phyloP scores from a whole-genome alignment of 2,888 invertebrate species.

The Diplazon laetatorius region DNA sequence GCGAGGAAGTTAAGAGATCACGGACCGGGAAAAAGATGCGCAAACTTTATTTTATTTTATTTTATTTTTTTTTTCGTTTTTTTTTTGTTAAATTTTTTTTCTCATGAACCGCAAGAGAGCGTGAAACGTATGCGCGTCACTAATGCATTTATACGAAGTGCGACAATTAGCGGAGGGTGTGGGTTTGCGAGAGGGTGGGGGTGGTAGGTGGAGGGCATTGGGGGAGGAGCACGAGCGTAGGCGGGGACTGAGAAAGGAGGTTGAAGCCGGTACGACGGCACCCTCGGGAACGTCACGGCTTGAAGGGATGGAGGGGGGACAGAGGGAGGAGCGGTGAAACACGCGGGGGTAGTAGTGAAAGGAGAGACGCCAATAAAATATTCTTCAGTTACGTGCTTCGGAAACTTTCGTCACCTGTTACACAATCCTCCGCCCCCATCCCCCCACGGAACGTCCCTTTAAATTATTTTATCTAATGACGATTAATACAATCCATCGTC shows the following conservation, averaged over 20 bases:
- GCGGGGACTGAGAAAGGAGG: slow-evolving; percentile 67
- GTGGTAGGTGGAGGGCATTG: no score
- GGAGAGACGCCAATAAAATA: slow-evolving; percentile 63
- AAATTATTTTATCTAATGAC: slow-evolving; percentile 12
- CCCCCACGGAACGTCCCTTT: neutral
- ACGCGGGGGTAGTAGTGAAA: no score
- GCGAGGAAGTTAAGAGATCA: no score
- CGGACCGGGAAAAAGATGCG: no score
- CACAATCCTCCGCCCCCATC: no score
- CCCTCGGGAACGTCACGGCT: slow-evolving; percentile 64
- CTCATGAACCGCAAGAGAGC: slow-evolving; percentile 66
- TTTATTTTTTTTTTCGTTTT: neutral
- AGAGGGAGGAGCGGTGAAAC: slow-evolving; percentile 45
- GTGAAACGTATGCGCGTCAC: slow-evolving; percentile 80
- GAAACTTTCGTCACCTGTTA: slow-evolving; percentile 34
- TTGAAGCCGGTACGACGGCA: slow-evolving; percentile 69
- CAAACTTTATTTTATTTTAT: no score
- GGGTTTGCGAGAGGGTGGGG: slow-evolving; percentile 29
- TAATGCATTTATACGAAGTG: slow-evolving; percentile 82
- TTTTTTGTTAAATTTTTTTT: neutral
- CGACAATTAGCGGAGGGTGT: slow-evolving; percentile 78
- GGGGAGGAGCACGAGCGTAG: no score
- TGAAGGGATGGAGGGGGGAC: slow-evolving; percentile 53
- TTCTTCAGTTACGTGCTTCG: slow-evolving; percentile 46
- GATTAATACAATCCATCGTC: slow-evolving; percentile 6